phyloP scores from a whole-genome alignment of 2,797 vertebrate genomes.

The Anas bernieri region DNA sequence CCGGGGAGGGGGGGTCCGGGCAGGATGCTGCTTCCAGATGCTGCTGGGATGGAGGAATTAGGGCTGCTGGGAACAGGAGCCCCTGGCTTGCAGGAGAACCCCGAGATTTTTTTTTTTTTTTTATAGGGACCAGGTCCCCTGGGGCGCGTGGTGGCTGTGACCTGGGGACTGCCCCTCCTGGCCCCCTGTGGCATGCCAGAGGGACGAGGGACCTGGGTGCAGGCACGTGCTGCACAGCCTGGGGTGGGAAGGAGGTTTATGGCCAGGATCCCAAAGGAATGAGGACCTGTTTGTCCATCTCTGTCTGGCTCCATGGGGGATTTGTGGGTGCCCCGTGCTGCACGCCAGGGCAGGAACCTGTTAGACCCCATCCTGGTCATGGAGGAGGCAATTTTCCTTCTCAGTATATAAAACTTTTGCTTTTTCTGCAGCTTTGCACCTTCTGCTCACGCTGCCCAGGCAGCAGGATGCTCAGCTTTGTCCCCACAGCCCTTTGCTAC shows the following conservation, averaged over 20 bases:
- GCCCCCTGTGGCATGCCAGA: neutral
- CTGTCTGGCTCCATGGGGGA: neutral
- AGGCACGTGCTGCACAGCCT: neutral
- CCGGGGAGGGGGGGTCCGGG: neutral
- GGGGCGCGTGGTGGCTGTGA: neutral
- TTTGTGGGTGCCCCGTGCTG: neutral
- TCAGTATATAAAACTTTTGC: neutral
- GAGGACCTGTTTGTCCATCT: neutral
- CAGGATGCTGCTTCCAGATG: neutral
- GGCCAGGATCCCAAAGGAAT: neutral
- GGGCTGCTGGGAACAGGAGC: neutral
- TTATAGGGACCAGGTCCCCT: neutral
- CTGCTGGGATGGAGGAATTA: neutral
- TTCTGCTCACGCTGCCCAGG: neutral
- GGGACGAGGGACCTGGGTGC: neutral
- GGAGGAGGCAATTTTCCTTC: neutral
- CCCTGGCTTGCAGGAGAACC: neutral
- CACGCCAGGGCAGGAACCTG: neutral
- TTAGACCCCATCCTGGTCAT: neutral
- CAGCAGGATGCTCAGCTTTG: neutral
- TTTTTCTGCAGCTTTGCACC: neutral
- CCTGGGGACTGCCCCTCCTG: neutral
- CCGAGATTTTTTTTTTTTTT: fast-evolving
- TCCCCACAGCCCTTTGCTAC: no score
- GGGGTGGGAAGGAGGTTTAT: neutral